Percentiles rank a stretch among this genome's conserved stretches.
phyloP scores from a whole-genome alignment of 92 coral and sea anemone species.

The Heteractis magnifica region DNA sequence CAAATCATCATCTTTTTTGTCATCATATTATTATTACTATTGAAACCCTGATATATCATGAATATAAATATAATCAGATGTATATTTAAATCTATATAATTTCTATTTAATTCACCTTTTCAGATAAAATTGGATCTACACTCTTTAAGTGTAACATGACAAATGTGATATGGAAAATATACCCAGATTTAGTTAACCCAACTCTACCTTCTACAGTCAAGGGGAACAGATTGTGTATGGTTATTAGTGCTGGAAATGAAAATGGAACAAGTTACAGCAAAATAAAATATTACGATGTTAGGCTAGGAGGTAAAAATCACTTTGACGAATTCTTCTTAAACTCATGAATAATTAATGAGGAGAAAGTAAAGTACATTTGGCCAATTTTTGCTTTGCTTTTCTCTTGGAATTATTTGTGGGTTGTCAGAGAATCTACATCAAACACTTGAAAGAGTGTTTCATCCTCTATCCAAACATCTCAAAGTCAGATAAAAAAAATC shows the following conservation, averaged over 20 bases:
- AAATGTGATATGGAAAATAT: background rate
- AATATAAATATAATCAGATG: too few relatives aligned
- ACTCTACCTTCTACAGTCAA: background rate
- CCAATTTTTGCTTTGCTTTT: background rate
- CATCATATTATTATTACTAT: too few relatives aligned
- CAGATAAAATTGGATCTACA: background rate
- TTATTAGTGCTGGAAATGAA: background rate
- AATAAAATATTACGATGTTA: background rate
- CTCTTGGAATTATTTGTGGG: too few relatives aligned
- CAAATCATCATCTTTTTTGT: too few relatives aligned
- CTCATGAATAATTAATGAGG: too few relatives aligned
- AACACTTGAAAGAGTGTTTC: too few relatives aligned
- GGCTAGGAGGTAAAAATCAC: background rate
- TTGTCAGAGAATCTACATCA: too few relatives aligned
- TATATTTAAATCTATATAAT: background rate
- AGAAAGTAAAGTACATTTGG: background rate
- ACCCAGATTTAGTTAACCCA: background rate
- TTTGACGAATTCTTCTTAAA: background rate
- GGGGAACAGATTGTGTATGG: conserved; percentile 1
- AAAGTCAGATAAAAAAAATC: too few relatives aligned
- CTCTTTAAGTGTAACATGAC: conserved; percentile 22
- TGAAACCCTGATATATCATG: too few relatives aligned
- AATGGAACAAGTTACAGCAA: background rate
- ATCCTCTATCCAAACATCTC: too few relatives aligned
- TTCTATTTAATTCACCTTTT: background rate